A percentile compares a stretch with the other conserved stretches of the same genome.
phyloP scores from a whole-genome alignment of 2,113 vertebrate genomes.

The Cricetomys ansorgei region DNA sequence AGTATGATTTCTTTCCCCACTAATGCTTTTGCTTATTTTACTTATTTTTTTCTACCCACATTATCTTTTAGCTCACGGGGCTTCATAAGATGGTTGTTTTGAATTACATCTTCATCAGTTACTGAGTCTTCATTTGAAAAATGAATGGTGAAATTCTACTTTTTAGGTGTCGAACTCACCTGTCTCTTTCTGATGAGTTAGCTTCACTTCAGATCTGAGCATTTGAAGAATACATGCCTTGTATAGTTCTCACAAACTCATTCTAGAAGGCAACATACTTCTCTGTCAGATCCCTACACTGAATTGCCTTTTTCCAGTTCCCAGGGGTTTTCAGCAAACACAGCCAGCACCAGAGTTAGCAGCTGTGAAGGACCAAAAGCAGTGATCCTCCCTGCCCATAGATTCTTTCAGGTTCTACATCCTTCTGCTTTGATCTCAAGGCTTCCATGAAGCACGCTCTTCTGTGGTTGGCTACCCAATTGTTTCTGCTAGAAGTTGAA shows the following conservation, averaged over 20 bases:
- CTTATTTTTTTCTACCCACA: not conserved
- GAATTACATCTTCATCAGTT: not conserved
- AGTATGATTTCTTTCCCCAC: not conserved
- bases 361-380: not conserved
- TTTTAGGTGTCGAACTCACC: not conserved
- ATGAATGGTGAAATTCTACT: not conserved
- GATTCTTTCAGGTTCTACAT: not conserved
- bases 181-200: not conserved
- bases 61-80: not conserved
- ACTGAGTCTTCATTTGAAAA: not conserved
- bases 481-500: not conserved
- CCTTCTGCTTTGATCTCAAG: not conserved
- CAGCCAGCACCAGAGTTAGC: not conserved
- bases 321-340: not conserved
- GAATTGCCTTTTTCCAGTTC: too few relatives aligned
- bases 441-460: not conserved
- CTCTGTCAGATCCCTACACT: not conserved
- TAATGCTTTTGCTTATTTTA: not conserved
- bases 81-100: not conserved
- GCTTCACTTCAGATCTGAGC: not conserved
- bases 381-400: not conserved
- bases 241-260: not conserved
- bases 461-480: not conserved
- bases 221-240: not conserved
- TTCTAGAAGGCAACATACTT: not conserved